Conservation (phyloP, 2,888 invertebrate species). For the Andrena bicolor region DNA sequence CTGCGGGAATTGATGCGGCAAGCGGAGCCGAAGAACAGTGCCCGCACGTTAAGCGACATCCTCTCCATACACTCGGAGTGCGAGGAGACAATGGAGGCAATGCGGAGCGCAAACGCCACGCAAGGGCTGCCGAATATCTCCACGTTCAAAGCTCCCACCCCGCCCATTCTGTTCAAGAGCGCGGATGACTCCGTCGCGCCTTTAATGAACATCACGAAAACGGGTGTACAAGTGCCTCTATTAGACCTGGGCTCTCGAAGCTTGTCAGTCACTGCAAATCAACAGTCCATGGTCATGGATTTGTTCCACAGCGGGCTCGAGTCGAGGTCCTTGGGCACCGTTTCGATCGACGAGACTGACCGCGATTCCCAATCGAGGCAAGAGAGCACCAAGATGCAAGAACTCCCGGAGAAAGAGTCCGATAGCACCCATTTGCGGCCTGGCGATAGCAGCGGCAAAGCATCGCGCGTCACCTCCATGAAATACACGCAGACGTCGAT, state of each 20-base stretch:
- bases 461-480: background rate
- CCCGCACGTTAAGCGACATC: constrained; percentile 90
- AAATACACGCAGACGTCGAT: constrained; percentile 45
- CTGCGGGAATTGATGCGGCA: constrained; percentile 84
- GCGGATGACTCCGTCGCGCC: constrained; percentile 57
- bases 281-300: constrained; percentile 63
- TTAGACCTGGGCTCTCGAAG: constrained; percentile 77
- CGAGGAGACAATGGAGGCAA: constrained; percentile 86
- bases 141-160: constrained; percentile 68
- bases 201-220: constrained; percentile 58
- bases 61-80: constrained; percentile 90
- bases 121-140: constrained; percentile 74
- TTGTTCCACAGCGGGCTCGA: constrained; percentile 64
- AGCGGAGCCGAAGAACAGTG: constrained; percentile 87
- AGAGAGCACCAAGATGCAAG: background rate
- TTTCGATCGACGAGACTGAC: background rate
- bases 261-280: constrained; percentile 59
- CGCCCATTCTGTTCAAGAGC: constrained; percentile 47
- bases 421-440: too few species aligned
- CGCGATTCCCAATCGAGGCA: background rate
- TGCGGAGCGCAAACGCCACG: constrained; percentile 76
- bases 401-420: constrained; percentile 4
- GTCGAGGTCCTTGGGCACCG: constrained; percentile 58
- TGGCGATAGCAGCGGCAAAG: background rate
- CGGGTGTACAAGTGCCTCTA: constrained; percentile 71